A percentile compares a stretch with the other conserved stretches of the same genome.
These are phyloP conservation scores for Microctonus brassicae DNA, from an alignment of 2,888 invertebrate genomes.

Conservation along the genomic window DNA sequence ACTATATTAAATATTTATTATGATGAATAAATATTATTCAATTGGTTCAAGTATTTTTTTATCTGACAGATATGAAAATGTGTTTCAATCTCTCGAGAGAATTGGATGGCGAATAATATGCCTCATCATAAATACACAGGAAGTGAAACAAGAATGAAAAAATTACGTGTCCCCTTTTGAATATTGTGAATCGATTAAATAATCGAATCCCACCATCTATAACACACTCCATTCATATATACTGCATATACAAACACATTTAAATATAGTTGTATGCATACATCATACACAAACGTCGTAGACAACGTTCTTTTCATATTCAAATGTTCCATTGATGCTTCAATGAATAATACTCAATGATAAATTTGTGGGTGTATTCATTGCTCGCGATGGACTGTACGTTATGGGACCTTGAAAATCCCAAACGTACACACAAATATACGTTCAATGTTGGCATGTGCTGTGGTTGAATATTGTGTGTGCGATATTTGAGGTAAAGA, in stretches of 20 bases:
- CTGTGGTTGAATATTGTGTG: no score
- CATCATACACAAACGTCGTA: not conserved
- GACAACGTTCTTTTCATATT: slow-evolving; percentile 68
- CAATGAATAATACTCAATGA: slow-evolving; percentile 70
- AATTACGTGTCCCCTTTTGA: slow-evolving; percentile 59
- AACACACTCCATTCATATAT: not conserved
- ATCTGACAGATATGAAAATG: no score
- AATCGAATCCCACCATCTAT: slow-evolving; percentile 67
- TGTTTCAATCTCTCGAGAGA: no score
- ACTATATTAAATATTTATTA: no score
- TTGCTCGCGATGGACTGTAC: slow-evolving; percentile 61
- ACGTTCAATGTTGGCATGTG: not conserved
- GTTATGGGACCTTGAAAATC: slow-evolving; percentile 63
- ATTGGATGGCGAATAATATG: no score
- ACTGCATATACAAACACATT: not conserved
- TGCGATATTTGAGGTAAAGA: no score
- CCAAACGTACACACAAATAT: not conserved
- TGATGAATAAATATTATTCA: no score
- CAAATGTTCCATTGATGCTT: slow-evolving; percentile 69
- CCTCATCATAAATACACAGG: slow-evolving; percentile 56
- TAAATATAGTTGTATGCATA: not conserved
- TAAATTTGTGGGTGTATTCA: slow-evolving; percentile 70
- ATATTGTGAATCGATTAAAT: slow-evolving; percentile 69
- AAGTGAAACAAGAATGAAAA: slow-evolving; percentile 66
- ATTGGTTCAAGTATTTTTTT: no score